These are phyloP conservation scores for Anthoscopus minutus DNA, from an alignment of 2,113 vertebrate genomes.

Conservation along the genomic window DNA sequence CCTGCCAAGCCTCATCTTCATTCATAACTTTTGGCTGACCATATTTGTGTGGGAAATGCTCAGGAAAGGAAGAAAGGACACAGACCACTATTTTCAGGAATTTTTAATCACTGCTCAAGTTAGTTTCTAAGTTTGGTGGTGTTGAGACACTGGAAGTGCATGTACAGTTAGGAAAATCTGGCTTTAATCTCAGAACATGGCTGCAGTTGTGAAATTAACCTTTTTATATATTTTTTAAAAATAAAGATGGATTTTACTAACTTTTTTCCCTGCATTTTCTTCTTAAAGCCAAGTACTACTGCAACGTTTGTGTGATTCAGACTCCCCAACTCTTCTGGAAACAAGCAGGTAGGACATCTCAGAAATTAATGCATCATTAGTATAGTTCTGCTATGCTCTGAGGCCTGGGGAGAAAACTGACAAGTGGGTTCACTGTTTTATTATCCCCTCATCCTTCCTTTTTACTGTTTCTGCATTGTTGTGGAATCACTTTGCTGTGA, in stretches of 20 bases:
- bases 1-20: neutral
- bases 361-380: neutral
- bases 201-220: neutral
- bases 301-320: conserved; percentile 86
- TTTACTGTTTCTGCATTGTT: neutral
- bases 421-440: neutral
- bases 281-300: conserved; percentile 80
- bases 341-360: conserved; percentile 82
- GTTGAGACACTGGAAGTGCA: neutral
- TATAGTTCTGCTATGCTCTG: neutral
- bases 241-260: neutral
- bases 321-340: conserved; percentile 92
- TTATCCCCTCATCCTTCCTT: neutral
- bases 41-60: neutral
- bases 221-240: neutral
- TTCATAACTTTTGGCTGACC: neutral
- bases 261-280: neutral
- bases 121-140: neutral
- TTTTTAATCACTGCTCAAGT: neutral
- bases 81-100: neutral
- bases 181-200: neutral
- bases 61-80: neutral
- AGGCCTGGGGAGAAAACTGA: neutral
- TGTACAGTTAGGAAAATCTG: neutral
- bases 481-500: neutral